A percentile compares a stretch with the other conserved stretches of the same genome.
Evolutionary conservation across 1,140 invertebrate genomes (phyloP).

Genomic region (Aphis gossypii): DNA sequence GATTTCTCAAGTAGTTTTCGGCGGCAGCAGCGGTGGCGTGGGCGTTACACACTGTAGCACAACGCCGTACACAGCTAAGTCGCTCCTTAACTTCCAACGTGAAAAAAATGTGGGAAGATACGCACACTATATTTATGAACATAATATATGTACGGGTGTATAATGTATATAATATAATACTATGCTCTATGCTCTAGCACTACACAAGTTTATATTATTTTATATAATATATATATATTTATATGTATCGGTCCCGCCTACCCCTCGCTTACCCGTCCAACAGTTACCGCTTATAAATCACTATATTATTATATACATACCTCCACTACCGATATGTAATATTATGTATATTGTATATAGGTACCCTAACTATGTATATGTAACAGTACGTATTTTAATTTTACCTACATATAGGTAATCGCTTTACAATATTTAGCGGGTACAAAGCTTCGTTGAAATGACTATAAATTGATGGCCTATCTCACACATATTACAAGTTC

Average conservation of each 20-base stretch:
- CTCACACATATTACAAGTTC: neutral
- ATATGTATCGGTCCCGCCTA: neutral
- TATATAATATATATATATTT: neutral
- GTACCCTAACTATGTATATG: neutral
- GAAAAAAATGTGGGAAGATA: constrained; percentile 27
- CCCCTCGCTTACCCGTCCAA: constrained; percentile 18
- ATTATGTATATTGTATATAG: neutral
- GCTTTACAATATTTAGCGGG: neutral
- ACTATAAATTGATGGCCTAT: neutral
- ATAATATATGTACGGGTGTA: neutral
- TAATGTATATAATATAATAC: neutral
- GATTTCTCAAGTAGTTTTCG: constrained; percentile 57
- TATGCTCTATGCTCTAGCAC: neutral
- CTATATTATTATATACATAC: constrained; percentile 14
- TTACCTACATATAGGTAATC: neutral
- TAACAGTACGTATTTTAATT: neutral
- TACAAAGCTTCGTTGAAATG: neutral
- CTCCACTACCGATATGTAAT: neutral
- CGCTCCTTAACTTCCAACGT: constrained; percentile 28
- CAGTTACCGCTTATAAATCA: constrained; percentile 50
- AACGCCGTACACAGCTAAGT: neutral
- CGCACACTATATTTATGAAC: constrained; percentile 17
- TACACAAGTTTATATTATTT: neutral
- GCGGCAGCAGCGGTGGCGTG: constrained; percentile 44
- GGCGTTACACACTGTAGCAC: constrained; percentile 26